Evolutionary conservation across 2,888 invertebrate species (phyloP).

Genomic region (Xestia ashworthii): DNA sequence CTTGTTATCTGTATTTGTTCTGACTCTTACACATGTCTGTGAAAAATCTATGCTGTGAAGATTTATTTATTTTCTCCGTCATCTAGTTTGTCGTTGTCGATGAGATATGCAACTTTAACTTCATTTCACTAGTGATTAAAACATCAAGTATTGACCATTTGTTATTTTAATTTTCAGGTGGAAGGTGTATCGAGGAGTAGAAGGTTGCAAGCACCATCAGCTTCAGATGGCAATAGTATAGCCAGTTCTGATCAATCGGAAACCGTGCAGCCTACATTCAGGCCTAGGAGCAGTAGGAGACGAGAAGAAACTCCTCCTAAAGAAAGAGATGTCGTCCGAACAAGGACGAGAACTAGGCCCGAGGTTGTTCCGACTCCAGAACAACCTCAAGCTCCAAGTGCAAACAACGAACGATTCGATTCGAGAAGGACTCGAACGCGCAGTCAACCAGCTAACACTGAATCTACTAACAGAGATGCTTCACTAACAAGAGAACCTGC

Average conservation of each 20-base stretch:
- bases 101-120: not conserved
- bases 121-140: not conserved
- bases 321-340: constrained; percentile 72
- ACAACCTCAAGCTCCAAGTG: constrained; percentile 69
- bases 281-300: constrained; percentile 79
- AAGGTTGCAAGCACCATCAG: constrained; percentile 75
- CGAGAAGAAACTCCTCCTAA: constrained; percentile 75
- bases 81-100: not conserved
- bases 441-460: constrained; percentile 73
- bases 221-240: constrained; percentile 71
- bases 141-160: not conserved
- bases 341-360: constrained; percentile 79
- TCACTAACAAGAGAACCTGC: constrained; percentile 73
- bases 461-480: constrained; percentile 68
- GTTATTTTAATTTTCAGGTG: constrained; percentile 74
- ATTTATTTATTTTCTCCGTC: constrained; percentile 19
- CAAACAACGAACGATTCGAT: constrained; percentile 83
- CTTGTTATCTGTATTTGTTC: constrained; percentile 50
- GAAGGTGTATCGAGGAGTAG: constrained; percentile 79
- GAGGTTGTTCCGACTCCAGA: constrained; percentile 69
- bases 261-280: constrained; percentile 74
- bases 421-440: constrained; percentile 84
- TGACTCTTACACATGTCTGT: constrained; percentile 5
- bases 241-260: constrained; percentile 72
- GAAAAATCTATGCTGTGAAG: constrained; percentile 33